Conservation (phyloP, 2,888 invertebrate genomes). For the Drosophila diplacantha region DNA sequence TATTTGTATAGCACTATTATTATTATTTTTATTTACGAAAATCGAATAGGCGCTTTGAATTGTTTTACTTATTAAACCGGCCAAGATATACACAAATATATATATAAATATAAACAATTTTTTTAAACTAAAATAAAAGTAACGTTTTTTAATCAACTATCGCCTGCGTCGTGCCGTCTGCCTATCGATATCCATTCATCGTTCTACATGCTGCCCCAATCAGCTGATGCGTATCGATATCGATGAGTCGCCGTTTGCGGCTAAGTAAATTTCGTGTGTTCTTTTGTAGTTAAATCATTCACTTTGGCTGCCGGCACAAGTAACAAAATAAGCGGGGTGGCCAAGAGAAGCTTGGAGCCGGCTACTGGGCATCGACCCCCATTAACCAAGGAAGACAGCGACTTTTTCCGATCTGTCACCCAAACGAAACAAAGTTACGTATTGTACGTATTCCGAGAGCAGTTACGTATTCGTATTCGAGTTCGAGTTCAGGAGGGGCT, state of each 20-base stretch:
- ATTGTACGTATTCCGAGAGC: conserved; percentile 32
- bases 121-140: conserved; percentile 2
- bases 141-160: conserved; percentile 2
- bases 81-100: conserved; percentile 27
- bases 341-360: neutral
- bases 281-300: conserved; percentile 16
- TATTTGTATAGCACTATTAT: conserved; percentile 70
- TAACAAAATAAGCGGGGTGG: conserved; percentile 2
- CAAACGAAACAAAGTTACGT: conserved; percentile 50
- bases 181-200: neutral
- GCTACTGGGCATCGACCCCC: neutral
- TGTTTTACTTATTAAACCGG: conserved; percentile 54
- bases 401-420: conserved; percentile 3
- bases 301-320: conserved; percentile 6
- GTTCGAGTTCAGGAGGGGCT: conserved; percentile 37
- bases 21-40: conserved; percentile 53
- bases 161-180: neutral
- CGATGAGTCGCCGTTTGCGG: conserved; percentile 6
- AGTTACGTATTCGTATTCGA: conserved; percentile 60
- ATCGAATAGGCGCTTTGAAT: conserved; percentile 46
- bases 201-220: neutral
- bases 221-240: conserved; percentile 8
- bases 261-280: conserved; percentile 23
- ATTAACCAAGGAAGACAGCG: neutral
- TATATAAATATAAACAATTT: conserved; percentile 3